Base-by-base conservation (phyloP, 2,113 vertebrate genomes). In the Gopherus evgoodei region DNA sequence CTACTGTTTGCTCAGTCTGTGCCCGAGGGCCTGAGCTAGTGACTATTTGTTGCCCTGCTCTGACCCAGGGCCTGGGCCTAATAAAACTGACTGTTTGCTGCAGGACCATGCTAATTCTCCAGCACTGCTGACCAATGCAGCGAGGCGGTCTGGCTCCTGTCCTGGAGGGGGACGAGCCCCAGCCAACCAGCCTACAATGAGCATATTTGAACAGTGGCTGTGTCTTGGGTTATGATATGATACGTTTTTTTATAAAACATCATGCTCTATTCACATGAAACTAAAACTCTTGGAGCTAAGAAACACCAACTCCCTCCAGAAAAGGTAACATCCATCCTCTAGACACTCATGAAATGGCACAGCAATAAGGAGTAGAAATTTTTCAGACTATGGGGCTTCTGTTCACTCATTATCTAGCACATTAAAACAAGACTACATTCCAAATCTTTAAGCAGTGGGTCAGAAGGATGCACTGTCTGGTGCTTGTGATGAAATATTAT, bases 221-320 rank as follows among this genome's bases (percentile, higher is more conserved):
- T 87, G 49, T 59, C 52, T 89, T 89, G 86, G 78, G 42, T 88
- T 83, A 38, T 82, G 91, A 83, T 16, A n/a, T 31, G 81, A 81
- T 35, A 53, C 42, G 50, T 90, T 54, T 97, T 97, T 93, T 92
- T 92, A 90, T 92, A 84, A 94, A 95, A 88, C 87, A 88, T 90
- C 49, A 93, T 76, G 90, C 62, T 96, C 91, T 85, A 69, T 65
- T 96, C 82, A 84, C 84, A 75, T 91, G 93, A 93, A 95, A 91
- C 62, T 92, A 86, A 97, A 94, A 82, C 38, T 72, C 62, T 91
- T 87, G 85, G 93, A 81, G 69, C 31, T 35, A 62, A 53, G 42
- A 31, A 79, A 88, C 21, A 8, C 78, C 29, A 85, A 89, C 94
- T 53, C 86, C 49, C 42, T 93, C 56, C 65, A 85, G 88, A 76